Evolutionary conservation across 2,797 vertebrate genomes (phyloP).

Genomic region (Knipowitschia caucasica): DNA sequence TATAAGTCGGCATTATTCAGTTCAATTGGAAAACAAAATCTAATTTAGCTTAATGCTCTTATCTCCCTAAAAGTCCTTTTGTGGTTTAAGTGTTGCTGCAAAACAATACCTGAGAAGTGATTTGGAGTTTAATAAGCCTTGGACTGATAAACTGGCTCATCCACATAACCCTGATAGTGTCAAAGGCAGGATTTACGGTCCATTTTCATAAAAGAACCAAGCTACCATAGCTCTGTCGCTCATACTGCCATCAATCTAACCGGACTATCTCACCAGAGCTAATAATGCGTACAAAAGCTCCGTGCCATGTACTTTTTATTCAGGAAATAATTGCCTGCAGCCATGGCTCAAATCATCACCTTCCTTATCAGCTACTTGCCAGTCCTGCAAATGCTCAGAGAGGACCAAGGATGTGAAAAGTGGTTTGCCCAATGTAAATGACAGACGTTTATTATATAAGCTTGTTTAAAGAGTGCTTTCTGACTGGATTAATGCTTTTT

Average conservation of each 20-base stretch:
- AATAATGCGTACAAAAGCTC: slow-evolving; percentile 37
- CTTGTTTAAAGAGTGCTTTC: slow-evolving; percentile 19
- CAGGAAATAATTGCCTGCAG: slow-evolving; percentile 51
- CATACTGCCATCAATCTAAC: slow-evolving; percentile 53
- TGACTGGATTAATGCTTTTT: slow-evolving; percentile 20
- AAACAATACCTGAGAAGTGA: slow-evolving; percentile 58
- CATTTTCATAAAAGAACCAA: slow-evolving; percentile 56
- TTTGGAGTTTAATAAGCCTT: slow-evolving; percentile 58
- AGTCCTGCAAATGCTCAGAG: slow-evolving; percentile 35
- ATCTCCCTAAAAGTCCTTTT: slow-evolving; percentile 65
- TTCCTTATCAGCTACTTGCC: slow-evolving; percentile 51
- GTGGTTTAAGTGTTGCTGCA: slow-evolving; percentile 44
- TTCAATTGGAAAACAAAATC: slow-evolving; percentile 50
- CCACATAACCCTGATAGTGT: slow-evolving; percentile 69
- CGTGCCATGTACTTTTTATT: slow-evolving; percentile 36
- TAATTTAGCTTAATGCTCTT: slow-evolving; percentile 55
- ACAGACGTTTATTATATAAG: slow-evolving; percentile 4
- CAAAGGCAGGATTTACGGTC: slow-evolving; percentile 67
- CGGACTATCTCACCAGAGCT: slow-evolving; percentile 35
- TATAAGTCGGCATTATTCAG: slow-evolving; percentile 17
- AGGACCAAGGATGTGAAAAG: neutral
- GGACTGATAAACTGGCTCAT: slow-evolving; percentile 69
- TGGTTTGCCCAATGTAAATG: slow-evolving; percentile 17
- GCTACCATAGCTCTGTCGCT: slow-evolving; percentile 27
- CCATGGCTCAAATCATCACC: slow-evolving; percentile 50